phyloP scores from a whole-genome alignment of 2,113 vertebrate species.

The Prionailurus viverrinus region DNA sequence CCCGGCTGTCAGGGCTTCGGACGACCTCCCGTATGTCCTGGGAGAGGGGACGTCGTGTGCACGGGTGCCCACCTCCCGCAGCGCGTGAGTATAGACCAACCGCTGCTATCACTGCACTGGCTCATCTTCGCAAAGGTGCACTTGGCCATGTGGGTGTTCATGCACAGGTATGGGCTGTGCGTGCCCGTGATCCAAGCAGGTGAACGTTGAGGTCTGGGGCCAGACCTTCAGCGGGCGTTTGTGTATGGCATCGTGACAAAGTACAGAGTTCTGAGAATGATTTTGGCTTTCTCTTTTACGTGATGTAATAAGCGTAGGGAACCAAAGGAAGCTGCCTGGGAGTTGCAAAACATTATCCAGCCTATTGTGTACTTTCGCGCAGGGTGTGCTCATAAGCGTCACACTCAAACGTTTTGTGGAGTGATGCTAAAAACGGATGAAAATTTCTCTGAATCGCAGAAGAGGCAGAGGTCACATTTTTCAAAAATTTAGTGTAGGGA shows the following conservation, averaged over 20 bases:
- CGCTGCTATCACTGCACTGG: accelerated
- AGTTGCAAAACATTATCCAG: not conserved
- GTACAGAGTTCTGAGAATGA: not conserved
- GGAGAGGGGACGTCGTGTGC: not conserved
- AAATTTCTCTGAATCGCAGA: not conserved
- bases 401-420: not conserved
- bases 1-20: not conserved
- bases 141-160: not conserved
- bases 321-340: not conserved
- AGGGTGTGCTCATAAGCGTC: not conserved
- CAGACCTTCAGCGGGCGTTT: not conserved
- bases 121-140: not conserved
- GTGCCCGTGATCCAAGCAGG: not conserved
- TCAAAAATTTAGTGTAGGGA: not conserved
- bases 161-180: accelerated
- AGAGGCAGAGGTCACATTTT: not conserved
- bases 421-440: not conserved
- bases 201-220: not conserved
- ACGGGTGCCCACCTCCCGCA: not conserved
- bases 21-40: not conserved
- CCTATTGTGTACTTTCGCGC: not conserved
- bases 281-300: not conserved
- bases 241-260: not conserved
- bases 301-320: not conserved
- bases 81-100: not conserved